A percentile compares a stretch with the other conserved stretches of the same genome.
These are phyloP conservation scores for Suillia variegata DNA, from an alignment of 2,888 invertebrate genomes.

Conservation along the genomic window DNA sequence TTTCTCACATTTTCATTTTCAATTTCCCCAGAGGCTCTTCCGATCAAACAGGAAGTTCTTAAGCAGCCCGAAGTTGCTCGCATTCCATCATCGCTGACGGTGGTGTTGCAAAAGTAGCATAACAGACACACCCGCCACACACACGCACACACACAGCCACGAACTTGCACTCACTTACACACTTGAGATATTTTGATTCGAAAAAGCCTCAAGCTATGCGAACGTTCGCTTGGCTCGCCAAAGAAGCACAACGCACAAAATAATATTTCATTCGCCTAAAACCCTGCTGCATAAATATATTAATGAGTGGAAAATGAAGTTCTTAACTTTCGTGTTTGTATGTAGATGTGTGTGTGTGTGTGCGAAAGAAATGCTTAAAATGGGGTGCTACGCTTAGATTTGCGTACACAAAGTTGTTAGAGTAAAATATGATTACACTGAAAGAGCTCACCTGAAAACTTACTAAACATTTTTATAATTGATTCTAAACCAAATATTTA, in stretches of 20 bases:
- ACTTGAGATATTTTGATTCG: not conserved
- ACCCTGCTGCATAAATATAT: conserved; percentile 50
- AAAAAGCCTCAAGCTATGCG: conserved; percentile 17
- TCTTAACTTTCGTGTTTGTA: conserved; percentile 31
- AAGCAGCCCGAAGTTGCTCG: conserved; percentile 37
- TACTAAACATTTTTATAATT: no score
- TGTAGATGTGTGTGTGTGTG: no score
- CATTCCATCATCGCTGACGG: conserved; percentile 27
- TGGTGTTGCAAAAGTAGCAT: not conserved
- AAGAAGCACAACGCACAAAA: conserved; percentile 33
- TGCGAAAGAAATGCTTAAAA: no score
- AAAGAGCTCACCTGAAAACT: no score
- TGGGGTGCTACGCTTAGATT: no score
- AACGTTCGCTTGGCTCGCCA: no score
- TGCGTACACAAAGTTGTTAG: no score
- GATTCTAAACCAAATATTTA: no score
- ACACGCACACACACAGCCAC: not conserved
- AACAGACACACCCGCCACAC: not conserved
- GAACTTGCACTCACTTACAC: not conserved
- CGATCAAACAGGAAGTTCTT: conserved; percentile 61
- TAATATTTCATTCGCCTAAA: conserved; percentile 55
- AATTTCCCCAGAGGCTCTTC: conserved; percentile 58
- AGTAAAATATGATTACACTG: no score
- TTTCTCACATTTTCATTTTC: conserved; percentile 37
- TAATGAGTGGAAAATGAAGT: conserved; percentile 57